A percentile compares a stretch with the other conserved stretches of the same genome.
Evolutionary conservation across 2,888 invertebrate species (phyloP).

Genomic region (Patella caerulea): DNA sequence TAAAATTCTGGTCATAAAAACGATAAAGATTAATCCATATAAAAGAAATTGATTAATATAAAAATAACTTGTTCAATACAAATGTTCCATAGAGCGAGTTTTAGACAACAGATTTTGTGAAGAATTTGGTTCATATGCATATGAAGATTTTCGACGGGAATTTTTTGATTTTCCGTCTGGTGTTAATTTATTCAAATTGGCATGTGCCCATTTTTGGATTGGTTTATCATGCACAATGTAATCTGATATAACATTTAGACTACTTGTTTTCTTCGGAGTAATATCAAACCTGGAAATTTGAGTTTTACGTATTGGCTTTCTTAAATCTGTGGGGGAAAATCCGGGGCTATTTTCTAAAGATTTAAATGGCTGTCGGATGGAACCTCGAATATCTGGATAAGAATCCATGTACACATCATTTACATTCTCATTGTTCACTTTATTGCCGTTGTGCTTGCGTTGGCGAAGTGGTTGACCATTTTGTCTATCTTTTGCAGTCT

Average conservation of each 20-base stretch:
- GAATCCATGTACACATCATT: neutral
- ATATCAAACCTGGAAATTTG: neutral
- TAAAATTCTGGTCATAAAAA: no score
- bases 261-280: neutral
- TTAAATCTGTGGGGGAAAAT: constrained; percentile 24
- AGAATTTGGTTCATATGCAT: neutral
- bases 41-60: no score
- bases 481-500: neutral
- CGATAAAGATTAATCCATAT: no score
- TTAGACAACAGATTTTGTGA: neutral
- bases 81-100: neutral
- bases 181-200: neutral
- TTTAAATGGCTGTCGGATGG: constrained; percentile 43
- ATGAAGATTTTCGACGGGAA: neutral
- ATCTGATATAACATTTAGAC: constrained; percentile 1
- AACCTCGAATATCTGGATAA: neutral
- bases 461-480: neutral
- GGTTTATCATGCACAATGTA: neutral
- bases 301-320: neutral
- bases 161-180: neutral
- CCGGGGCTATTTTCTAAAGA: constrained; percentile 53
- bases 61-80: neutral
- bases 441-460: neutral
- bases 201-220: constrained; percentile 1
- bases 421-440: neutral